Percentiles rank a stretch among this genome's conserved stretches.
These are phyloP conservation scores for Engraulis encrasicolus DNA, from an alignment of 2,113 vertebrate species.

Conservation along the genomic window DNA sequence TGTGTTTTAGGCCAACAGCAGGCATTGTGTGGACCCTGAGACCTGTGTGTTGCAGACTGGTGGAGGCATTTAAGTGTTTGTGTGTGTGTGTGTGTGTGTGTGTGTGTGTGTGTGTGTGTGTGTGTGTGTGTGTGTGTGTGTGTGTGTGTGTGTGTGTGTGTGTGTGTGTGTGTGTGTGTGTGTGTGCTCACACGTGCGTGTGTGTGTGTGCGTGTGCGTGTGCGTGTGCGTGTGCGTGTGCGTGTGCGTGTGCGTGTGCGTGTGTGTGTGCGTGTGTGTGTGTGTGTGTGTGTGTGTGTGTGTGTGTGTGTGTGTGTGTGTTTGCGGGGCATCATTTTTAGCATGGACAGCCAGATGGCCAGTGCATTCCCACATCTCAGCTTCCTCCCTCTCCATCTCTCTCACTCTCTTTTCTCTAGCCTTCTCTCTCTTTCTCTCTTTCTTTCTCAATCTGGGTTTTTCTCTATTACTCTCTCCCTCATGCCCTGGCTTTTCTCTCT, in stretches of 20 bases:
- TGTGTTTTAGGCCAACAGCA: too few relatives aligned
- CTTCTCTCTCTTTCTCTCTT: neutral
- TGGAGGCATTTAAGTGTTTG: too few relatives aligned
- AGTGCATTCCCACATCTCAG: slow-evolving; percentile 53
- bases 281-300: neutral
- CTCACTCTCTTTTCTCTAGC: neutral
- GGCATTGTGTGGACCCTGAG: too few relatives aligned
- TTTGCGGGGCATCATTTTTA: neutral
- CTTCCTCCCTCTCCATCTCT: slow-evolving; percentile 57
- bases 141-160: neutral
- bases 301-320: neutral
- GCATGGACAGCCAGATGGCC: slow-evolving; percentile 63
- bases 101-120: neutral
- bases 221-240: neutral
- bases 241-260: neutral
- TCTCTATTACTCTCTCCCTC: neutral
- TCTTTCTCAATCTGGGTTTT: neutral
- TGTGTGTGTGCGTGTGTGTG: slow-evolving; percentile 6
- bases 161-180: neutral
- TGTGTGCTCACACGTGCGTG: neutral
- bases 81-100: too few relatives aligned
- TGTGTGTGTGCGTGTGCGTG: neutral
- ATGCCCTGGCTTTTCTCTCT: neutral
- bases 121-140: neutral
- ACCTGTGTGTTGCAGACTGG: too few relatives aligned